A percentile compares a stretch with the other conserved stretches of the same genome.
Conservation (phyloP, 2,113 vertebrate genomes). For the Naja naja region DNA sequence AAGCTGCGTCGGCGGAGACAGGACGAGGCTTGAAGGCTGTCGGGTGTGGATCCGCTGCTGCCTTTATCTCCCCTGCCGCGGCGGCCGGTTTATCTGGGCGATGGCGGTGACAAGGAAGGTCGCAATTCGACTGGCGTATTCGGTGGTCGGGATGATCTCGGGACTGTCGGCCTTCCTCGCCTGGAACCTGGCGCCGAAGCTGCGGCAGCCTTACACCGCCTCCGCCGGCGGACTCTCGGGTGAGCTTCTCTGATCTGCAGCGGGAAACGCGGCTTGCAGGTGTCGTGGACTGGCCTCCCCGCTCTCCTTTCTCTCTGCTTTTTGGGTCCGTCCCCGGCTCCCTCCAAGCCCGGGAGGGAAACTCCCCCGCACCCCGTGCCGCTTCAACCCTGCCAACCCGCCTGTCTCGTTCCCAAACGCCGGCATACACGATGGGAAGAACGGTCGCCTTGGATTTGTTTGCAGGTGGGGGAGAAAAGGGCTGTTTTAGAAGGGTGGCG, state of each 20-base stretch:
- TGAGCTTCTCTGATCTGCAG: slow-evolving; percentile 45
- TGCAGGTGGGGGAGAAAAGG: not conserved
- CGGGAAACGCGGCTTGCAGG: not conserved
- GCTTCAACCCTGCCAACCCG: not conserved
- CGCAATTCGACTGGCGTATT: slow-evolving; percentile 77
- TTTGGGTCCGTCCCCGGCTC: not conserved
- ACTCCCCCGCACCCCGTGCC: not conserved
- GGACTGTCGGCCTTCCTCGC: slow-evolving; percentile 85
- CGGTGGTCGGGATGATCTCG: slow-evolving; percentile 72
- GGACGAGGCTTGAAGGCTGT: not conserved
- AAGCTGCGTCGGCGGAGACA: not conserved
- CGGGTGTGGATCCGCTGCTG: not conserved
- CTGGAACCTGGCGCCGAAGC: slow-evolving; percentile 78
- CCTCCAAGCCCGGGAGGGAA: not conserved
- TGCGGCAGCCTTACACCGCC: slow-evolving; percentile 83
- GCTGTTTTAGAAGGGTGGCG: not conserved
- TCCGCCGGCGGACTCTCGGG: slow-evolving; percentile 90
- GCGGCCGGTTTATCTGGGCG: not conserved
- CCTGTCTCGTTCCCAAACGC: not conserved
- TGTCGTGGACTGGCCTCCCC: not conserved
- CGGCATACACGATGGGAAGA: not conserved
- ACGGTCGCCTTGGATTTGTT: not conserved
- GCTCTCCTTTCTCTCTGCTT: too few species aligned
- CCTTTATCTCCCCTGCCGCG: slow-evolving; percentile 13
- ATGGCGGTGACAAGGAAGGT: slow-evolving; percentile 68